Evolutionary conservation across 2,113 vertebrate genomes (phyloP).

Genomic region (Bostrychus sinensis): DNA sequence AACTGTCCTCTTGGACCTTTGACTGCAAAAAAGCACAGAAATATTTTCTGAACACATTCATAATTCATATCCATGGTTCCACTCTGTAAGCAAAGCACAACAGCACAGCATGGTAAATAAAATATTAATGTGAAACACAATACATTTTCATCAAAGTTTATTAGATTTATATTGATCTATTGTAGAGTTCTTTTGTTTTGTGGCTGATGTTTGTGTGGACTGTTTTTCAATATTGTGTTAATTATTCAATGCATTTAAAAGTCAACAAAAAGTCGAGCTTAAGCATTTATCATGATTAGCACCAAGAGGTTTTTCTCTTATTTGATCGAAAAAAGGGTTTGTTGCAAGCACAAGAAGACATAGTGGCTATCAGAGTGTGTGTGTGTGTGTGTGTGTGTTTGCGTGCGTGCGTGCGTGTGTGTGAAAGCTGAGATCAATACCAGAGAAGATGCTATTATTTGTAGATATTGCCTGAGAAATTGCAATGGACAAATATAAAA

Average conservation of each 20-base stretch:
- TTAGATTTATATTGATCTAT: neutral
- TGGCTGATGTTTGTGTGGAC: no score
- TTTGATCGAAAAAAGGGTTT: slow-evolving; percentile 10
- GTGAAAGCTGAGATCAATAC: no score
- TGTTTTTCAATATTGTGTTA: no score
- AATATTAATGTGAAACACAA: no score
- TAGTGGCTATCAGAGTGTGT: neutral
- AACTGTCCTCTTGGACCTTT: no score
- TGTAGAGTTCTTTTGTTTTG: neutral
- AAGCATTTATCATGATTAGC: slow-evolving; percentile 1
- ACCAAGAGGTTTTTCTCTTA: neutral
- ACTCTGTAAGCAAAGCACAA: no score
- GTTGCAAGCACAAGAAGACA: neutral
- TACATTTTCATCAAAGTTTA: no score
- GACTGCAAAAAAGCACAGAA: no score
- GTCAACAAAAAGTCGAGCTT: slow-evolving; percentile 9
- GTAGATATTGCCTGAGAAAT: slow-evolving; percentile 11
- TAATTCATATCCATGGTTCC: no score
- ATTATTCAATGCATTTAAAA: neutral
- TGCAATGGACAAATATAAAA: slow-evolving; percentile 2
- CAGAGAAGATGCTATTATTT: slow-evolving; percentile 44
- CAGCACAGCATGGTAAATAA: no score
- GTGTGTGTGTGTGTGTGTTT: no score
- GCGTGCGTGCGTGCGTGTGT: neutral
- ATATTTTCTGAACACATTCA: no score